Percentiles rank a stretch among this genome's conserved stretches.
Evolutionary conservation across 1,140 invertebrate genomes (phyloP).

Genomic region (fruit fly (Drosophila melanogaster)): DNA sequence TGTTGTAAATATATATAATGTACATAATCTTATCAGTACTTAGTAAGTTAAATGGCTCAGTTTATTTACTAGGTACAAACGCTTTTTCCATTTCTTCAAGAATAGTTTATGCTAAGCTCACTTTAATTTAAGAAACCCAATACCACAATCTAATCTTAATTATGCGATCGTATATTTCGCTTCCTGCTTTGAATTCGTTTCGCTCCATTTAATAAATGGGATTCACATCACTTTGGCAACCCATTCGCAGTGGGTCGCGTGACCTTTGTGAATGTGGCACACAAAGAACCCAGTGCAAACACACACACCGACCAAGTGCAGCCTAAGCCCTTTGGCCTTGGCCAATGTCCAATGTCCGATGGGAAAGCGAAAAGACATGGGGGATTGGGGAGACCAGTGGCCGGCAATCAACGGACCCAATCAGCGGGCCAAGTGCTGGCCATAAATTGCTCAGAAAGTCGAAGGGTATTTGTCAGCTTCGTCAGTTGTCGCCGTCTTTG

Average conservation of each 20-base stretch:
- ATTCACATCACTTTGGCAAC: slow-evolving; percentile 39
- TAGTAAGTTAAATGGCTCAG: too few relatives aligned
- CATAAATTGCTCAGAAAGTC: slow-evolving; percentile 78
- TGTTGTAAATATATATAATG: neutral
- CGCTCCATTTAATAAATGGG: slow-evolving; percentile 50
- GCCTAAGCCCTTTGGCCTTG: slow-evolving; percentile 73
- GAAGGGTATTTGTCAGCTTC: slow-evolving; percentile 79
- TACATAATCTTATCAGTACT: neutral
- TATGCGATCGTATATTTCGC: neutral
- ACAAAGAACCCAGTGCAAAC: slow-evolving; percentile 12
- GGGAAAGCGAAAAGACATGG: neutral
- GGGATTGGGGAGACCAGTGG: slow-evolving; percentile 33
- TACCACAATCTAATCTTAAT: slow-evolving; percentile 1
- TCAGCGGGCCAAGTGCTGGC: slow-evolving; percentile 71
- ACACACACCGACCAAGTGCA: slow-evolving; percentile 32
- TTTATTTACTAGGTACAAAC: neutral
- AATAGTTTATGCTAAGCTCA: neutral
- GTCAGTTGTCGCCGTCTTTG: slow-evolving; percentile 55
- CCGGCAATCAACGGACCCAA: slow-evolving; percentile 71
- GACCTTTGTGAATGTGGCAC: slow-evolving; percentile 70
- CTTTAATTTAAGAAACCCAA: neutral
- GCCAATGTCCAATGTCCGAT: slow-evolving; percentile 31
- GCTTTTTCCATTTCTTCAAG: neutral
- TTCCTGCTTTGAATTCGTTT: slow-evolving; percentile 31
- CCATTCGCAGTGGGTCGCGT: slow-evolving; percentile 38